phyloP scores from a whole-genome alignment of 2,113 vertebrate genomes.

The cattle (Bos taurus) region ARS-UCD2.0 NC_037350.1:39799001-39799500 shows the following conservation, averaged over 20 bases:
- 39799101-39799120: neutral
- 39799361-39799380: neutral
- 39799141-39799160: neutral
- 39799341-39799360: neutral
- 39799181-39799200: neutral
- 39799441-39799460: neutral
- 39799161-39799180: neutral
- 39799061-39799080: neutral
- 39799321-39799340: neutral
- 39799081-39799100: neutral
- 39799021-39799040: neutral
- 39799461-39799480: neutral
- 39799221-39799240: neutral
- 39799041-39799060: neutral
- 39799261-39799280: neutral
- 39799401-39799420: neutral
- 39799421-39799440: neutral
- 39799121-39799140: neutral
- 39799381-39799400: neutral
- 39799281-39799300: neutral
- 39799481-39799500: neutral
- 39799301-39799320: neutral
- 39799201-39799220: neutral
- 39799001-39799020: neutral
- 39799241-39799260: neutral